phyloP scores from a whole-genome alignment of 1,140 invertebrate species.

The Helicoverpa zea region DNA sequence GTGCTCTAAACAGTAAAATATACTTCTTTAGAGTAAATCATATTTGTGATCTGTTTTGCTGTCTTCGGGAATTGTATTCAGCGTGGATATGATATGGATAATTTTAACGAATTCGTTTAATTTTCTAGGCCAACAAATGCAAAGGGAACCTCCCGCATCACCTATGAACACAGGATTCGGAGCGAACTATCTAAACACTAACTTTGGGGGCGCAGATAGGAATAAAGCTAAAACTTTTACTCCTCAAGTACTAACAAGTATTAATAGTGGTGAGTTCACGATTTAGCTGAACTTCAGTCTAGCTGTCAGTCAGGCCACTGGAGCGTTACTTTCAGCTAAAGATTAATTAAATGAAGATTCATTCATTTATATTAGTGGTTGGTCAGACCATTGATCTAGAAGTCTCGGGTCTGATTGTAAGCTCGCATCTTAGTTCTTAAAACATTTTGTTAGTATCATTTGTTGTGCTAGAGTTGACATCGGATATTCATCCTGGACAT shows the following conservation, averaged over 20 bases:
- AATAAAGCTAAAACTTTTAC: slow-evolving; percentile 58
- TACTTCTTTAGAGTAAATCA: no score
- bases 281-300: background rate
- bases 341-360: slow-evolving; percentile 12
- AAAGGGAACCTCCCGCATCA: slow-evolving; percentile 39
- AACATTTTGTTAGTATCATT: no score
- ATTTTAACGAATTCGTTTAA: background rate
- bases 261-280: slow-evolving; percentile 30
- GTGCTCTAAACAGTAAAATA: no score
- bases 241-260: slow-evolving; percentile 44
- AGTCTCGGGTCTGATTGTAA: background rate
- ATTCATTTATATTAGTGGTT: slow-evolving; percentile 7
- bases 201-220: slow-evolving; percentile 60
- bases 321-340: background rate
- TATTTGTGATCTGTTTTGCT: no score
- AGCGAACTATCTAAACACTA: slow-evolving; percentile 69
- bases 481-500: no score
- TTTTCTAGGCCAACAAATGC: slow-evolving; percentile 56
- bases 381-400: background rate
- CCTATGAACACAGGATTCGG: slow-evolving; percentile 56
- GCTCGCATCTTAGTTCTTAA: background rate
- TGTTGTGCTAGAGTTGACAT: no score
- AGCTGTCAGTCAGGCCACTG: background rate
- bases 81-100: background rate
- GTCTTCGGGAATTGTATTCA: no score